phyloP scores from a whole-genome alignment of 1,140 invertebrate species.

The Dinoponera quadriceps region DNA sequence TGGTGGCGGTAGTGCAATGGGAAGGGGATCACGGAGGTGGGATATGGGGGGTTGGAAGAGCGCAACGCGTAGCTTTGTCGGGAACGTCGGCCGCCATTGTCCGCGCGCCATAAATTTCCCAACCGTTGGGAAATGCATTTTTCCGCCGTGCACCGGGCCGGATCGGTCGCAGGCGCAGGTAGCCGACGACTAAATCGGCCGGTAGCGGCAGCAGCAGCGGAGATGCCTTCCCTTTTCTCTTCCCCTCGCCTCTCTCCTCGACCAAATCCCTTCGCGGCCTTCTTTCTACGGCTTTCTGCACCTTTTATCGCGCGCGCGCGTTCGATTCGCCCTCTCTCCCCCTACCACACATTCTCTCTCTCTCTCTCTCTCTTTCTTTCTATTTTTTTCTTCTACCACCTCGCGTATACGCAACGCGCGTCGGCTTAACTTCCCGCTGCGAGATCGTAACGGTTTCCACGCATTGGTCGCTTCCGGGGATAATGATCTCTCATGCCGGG shows the following conservation, averaged over 20 bases:
- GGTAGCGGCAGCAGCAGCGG: not conserved
- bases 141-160: conserved; percentile 73
- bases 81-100: conserved; percentile 73
- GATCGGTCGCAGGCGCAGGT: conserved; percentile 56
- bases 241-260: not conserved
- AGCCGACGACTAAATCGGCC: conserved; percentile 59
- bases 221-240: not conserved
- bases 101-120: conserved; percentile 78
- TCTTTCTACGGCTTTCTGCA: conserved; percentile 42
- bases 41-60: conserved; percentile 48
- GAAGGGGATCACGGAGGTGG: not conserved
- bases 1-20: not conserved
- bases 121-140: conserved; percentile 79
- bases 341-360: not conserved
- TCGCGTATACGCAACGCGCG: not conserved
- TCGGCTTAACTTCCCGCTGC: conserved; percentile 64
- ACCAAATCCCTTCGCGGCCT: too few relatives aligned
- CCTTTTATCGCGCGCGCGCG: conserved; percentile 40
- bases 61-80: conserved; percentile 64
- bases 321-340: conserved; percentile 20
- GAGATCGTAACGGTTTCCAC: conserved; percentile 57
- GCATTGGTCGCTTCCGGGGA: conserved; percentile 50
- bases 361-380: conserved; percentile 17
- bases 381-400: conserved; percentile 10
- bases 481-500: conserved; percentile 42